Base-by-base conservation (phyloP, 2,797 vertebrate genomes). In the Gymnocypris eckloni region DNA sequence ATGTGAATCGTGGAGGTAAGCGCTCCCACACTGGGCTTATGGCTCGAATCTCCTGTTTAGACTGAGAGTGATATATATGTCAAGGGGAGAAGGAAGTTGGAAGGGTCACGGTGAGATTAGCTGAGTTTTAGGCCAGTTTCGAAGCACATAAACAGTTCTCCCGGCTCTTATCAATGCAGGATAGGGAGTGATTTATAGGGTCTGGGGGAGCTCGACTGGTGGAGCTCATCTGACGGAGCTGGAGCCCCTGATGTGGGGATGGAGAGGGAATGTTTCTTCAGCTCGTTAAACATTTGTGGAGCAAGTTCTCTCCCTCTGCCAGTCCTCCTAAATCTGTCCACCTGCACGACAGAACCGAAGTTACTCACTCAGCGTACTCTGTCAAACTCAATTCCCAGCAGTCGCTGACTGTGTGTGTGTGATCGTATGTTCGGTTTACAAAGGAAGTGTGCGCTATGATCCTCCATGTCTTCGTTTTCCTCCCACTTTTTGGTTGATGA, bases 241-340 rank as follows among this genome's bases (percentile, higher is more conserved):
- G 54, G 73, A 79, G 76, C 37, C 20, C 64, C 82, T 89, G 56
- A 82, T 61, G 72, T 81, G 88, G 83, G 84, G 79, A 82, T 66
- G 85, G 82, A 81, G 88, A 79, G 79, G 52, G 87, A 87, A 78
- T 86, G 64, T 88, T 90, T 87, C 87, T 87, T 73, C 82, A 87
- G 88, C 87, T 90, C 88, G 87, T 90, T 90, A 90, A 89, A 90
- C 88, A 89, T 89, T 88, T 88, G 88, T 83, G 86, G 86, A 88
- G 81, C 87, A 48, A 84, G 81, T 81, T 81, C 56, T 75, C 70
- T 86, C n/a, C 54, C 48, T 75, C n/a, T 43, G 81, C 75, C 86
- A 84, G 66, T 70, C 73, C 86, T 90, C 86, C 67, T 90, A 90
- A 90, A 90, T 90, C 90, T 89, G 87, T 89, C 90, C 90, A 89